Base-by-base conservation (phyloP, 2,113 vertebrate species). In the Bungarus multicinctus region DNA sequence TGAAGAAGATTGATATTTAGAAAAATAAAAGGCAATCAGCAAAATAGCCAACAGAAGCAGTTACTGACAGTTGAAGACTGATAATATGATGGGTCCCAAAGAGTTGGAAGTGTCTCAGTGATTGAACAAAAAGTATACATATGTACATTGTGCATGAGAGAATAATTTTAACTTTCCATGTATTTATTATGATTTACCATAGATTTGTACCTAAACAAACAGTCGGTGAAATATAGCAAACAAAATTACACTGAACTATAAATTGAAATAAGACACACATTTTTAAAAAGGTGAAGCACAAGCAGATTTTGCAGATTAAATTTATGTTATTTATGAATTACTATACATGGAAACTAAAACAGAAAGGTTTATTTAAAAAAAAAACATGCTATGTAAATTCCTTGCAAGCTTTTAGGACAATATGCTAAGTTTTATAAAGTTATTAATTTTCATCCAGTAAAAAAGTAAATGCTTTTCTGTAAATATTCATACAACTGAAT, bases 391-490 rank as follows among this genome's bases (percentile, higher is more conserved):
- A 87, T 60, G 10, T 89, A 6, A 53, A 55, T 85, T 22, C 27
- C 2, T 92, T 85, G 39, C 25, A 89, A 55, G 0, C 8, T 27
- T 55, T 43, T 30, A 69, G 39, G 23, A 54, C 6, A 53, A 55
- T 57, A n/a, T 1, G 12, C 12, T 16, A 43, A 3, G 47, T 16
- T 45, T 55, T 10, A 18, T 5, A 85, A 88, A 47, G 39, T 81
- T 11, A 55, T 92, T 87, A 91, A 55, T 74, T 89, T 92, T 60
- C 18, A 52, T 53, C 22, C 87, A 58, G 7, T 52, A 45, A 90
- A 90, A 91, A 93, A 55, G 50, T 87, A 91, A 92, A 57, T 25
- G n/a, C 9, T 3, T 47, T 74, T 64, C 52, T 95, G 54, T 89
- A 94, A 93, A 90, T 54, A 53, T 55, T 87, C 16, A 8, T 85